Percentiles rank a stretch among this genome's conserved stretches.
phyloP scores from a whole-genome alignment of 2,888 invertebrate species.

The Drosophila robusta region DNA sequence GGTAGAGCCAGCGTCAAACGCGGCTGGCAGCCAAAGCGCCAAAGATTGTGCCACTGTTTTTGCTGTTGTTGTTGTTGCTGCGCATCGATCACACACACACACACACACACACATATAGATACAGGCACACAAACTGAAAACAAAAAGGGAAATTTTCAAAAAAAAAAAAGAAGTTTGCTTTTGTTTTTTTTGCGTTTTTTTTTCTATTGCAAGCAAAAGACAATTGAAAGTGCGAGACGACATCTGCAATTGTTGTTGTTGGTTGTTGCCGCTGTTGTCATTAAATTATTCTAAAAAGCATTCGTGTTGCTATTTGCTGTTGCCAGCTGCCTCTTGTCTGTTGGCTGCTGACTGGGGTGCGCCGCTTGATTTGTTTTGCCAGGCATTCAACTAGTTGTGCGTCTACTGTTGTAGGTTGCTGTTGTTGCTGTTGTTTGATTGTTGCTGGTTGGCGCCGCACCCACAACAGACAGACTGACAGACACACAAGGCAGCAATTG shows the following conservation, averaged over 20 bases:
- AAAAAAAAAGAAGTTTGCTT: constrained; percentile 20
- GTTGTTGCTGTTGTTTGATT: constrained; percentile 8
- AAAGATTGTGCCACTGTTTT: constrained; percentile 55
- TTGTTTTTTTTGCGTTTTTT: constrained; percentile 25
- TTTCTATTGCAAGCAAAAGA: constrained; percentile 48
- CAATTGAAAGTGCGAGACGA: constrained; percentile 72
- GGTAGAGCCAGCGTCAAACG: constrained; percentile 37
- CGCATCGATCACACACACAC: constrained; percentile 69
- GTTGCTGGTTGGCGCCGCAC: constrained; percentile 49
- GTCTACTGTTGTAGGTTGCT: constrained; percentile 26
- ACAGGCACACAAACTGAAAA: constrained; percentile 28
- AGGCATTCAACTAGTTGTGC: constrained; percentile 20
- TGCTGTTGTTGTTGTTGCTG: constrained; percentile 42
- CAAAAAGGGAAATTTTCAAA: constrained; percentile 70
- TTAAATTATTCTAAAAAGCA: constrained; percentile 58
- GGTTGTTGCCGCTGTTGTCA: constrained; percentile 21
- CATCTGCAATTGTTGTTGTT: constrained; percentile 24
- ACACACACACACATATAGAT: constrained; percentile 24
- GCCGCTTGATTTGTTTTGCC: constrained; percentile 53
- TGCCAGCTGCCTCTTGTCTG: constrained; percentile 4
- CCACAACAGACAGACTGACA: constrained; percentile 32
- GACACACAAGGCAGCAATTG: constrained; percentile 1
- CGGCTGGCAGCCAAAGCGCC: constrained; percentile 22
- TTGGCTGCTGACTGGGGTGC: constrained; percentile 43
- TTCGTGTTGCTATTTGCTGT: constrained; percentile 48